Base-by-base conservation (phyloP, 2,113 vertebrate species). In the Galeopterus variegatus region DNA sequence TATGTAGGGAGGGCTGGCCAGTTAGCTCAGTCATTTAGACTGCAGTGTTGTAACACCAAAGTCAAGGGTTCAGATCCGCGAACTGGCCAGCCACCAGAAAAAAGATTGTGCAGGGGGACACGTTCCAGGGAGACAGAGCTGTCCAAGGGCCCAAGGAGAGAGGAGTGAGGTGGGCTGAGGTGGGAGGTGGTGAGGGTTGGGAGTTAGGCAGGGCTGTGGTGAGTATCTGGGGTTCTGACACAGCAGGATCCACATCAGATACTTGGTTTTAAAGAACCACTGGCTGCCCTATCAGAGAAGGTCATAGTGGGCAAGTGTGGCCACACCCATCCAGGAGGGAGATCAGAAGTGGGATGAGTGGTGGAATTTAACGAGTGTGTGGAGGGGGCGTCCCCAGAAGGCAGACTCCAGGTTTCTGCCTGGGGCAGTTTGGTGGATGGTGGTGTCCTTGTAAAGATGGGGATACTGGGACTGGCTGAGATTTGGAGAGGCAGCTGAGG, bases 331-430 rank as follows among this genome's bases (percentile, higher is more conserved):
- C 52, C 0, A 24, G 41, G 75, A 54, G 48, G 19, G 72, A 62
- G 23, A 2, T n/a, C 11, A 0, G 18, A 23, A 77, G 31, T 17
- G 11, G 82, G 64, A 72, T 50, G 19, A 28, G 9, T 8, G 28
- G 50, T 17, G 0, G 1, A 19, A 13, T 8, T 15, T 24, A 52
- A 50, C 31, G 48, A 3, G 0, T 1, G 14, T 19, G 45, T 19
- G 41, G n/a, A n/a, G 56, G n/a, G 33, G 33, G 58, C 0, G 0
- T 9, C 23, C 65, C 24, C 17, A 1, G 36, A 23, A 28, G 50
- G 26, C 45, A 33, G 23, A 33, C 62, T 54, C 26, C 48, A 1
- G 65, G 36, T 45, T 45, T 28, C 52, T n/a, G 54, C 26, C 21
- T 13, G 8, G 60, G 41, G 33, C 17, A 3, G 1, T 45, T 33